Conservation (phyloP, 2,113 vertebrate genomes). For the Mystacornis crossleyi region DNA sequence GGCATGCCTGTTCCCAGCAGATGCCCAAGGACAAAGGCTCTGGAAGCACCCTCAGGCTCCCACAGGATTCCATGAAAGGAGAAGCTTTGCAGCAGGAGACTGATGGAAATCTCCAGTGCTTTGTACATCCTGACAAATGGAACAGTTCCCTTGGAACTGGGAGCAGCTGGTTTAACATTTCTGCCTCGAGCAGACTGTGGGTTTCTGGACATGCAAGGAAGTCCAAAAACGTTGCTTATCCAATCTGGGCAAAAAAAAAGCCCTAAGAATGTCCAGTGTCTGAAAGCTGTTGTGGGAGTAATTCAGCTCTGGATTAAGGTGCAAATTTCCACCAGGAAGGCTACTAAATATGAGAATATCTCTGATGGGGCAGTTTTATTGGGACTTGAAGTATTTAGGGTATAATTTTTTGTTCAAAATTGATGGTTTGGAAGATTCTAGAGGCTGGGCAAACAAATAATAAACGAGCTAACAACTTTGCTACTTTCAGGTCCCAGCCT, state of each 20-base stretch:
- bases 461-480: not conserved
- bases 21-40: not conserved
- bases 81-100: not conserved
- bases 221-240: not conserved
- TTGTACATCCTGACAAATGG: not conserved
- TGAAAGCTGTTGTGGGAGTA: not conserved
- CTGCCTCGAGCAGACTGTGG: fast-evolving
- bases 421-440: not conserved
- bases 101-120: not conserved
- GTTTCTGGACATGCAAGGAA: not conserved
- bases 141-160: not conserved
- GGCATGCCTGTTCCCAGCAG: not conserved
- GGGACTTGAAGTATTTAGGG: not conserved
- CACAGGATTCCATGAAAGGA: fast-evolving
- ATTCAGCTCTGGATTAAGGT: not conserved
- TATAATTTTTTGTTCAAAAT: not conserved
- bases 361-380: not conserved
- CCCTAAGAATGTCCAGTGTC: not conserved
- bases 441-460: not conserved
- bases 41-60: not conserved
- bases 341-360: not conserved
- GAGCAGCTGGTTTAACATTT: not conserved
- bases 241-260: not conserved
- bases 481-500: not conserved
- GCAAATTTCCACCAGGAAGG: not conserved